A percentile compares a stretch with the other conserved stretches of the same genome.
Evolutionary conservation across 2,888 invertebrate species (phyloP).

Genomic region (Caenorhabditis afra): DNA sequence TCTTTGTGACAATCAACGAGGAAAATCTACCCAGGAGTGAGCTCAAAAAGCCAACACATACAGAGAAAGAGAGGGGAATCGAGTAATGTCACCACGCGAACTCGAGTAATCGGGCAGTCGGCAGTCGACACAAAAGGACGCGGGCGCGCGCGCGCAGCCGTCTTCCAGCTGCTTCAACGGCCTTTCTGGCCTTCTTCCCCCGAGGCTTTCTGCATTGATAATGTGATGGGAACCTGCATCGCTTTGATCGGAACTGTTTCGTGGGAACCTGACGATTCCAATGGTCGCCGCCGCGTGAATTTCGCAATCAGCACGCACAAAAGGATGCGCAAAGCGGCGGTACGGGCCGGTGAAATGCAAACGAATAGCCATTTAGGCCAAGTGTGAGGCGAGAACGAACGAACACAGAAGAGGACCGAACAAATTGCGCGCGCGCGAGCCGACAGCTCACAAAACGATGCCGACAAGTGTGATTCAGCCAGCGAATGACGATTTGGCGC

Average conservation of each 20-base stretch:
- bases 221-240: constrained; percentile 32
- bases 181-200: not conserved
- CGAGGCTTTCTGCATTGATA: constrained; percentile 40
- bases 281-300: constrained; percentile 5
- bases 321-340: constrained; percentile 16
- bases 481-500: constrained; percentile 16
- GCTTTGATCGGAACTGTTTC: constrained; percentile 17
- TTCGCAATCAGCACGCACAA: constrained; percentile 37
- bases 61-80: too few relatives aligned
- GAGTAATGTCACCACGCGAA: too few relatives aligned
- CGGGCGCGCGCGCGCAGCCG: not conserved
- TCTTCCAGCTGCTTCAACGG: constrained; percentile 38
- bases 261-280: constrained; percentile 32
- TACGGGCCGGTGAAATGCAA: constrained; percentile 24
- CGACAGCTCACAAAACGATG: constrained; percentile 17
- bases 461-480: constrained; percentile 1
- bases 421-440: not conserved
- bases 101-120: too few relatives aligned
- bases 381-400: constrained; percentile 17
- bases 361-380: constrained; percentile 44
- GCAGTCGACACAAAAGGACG: too few relatives aligned
- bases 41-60: too few relatives aligned
- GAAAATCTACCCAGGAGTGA: too few relatives aligned
- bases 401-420: constrained; percentile 8
- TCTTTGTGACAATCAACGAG: too few relatives aligned